Base-by-base conservation (phyloP, 2,113 vertebrate species). In the Oreochromis aureus region DNA sequence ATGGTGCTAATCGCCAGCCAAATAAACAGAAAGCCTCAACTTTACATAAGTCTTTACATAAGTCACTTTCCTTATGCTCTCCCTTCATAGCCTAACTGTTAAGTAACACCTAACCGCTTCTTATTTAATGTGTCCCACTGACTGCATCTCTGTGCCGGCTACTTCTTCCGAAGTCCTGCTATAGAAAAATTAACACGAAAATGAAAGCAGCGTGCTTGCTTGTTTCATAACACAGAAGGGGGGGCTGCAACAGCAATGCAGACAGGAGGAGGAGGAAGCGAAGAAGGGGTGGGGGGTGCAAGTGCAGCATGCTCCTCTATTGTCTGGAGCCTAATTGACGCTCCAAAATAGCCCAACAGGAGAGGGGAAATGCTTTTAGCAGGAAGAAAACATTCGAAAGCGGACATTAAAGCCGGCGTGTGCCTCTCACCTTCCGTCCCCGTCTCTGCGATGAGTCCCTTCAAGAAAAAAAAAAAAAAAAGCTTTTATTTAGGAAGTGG, bases 181-280 rank as follows among this genome's bases (percentile, higher is more conserved):
- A 8, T 32, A 54, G 22, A 39, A 30, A 66, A 61, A 54, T 54
- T n/a, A 19, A 27, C 19, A n/a, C 48, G 61, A 53, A 18, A 69
- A 61, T 12, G 24, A 88, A 46, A 88, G 86, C 80, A 41, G 87
- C 84, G 84, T 87, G 89, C 18, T 69, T 6, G 48, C 79, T 83
- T 9, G 89, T 94, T 94, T 93, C 92, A 84, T 88, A 90, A 93
- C 84, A 86, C 59, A 85, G 86, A 89, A 82, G 87, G 89, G 87
- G 71, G 83, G 32, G 58, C 89, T 88, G 89, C 86, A 92, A 46
- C 85, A 66, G 91, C 89, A 84, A 18, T 86, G 93, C 88, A 87
- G 84, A 66, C 87, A n/a, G 84, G 39, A 56, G 78, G 88, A 86
- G 54, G 88, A 87, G 59, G 59, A 89, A 82, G 46, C 66, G 63